Base-by-base conservation (phyloP, 2,888 invertebrate species). In the Muschampia plurimacula region DNA sequence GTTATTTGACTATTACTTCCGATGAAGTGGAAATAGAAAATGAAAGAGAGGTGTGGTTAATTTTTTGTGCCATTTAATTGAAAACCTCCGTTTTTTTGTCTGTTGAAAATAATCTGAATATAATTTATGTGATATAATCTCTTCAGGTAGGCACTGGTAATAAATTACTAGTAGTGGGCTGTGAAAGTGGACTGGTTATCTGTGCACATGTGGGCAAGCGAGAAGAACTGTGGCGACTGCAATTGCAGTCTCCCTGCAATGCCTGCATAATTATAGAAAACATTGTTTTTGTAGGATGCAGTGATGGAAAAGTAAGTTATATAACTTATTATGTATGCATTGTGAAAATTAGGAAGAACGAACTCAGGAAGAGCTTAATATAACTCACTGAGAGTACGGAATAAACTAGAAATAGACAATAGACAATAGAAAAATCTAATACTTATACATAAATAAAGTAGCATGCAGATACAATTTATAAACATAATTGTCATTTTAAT, bases 91-190 rank as follows among this genome's bases (percentile, higher is more conserved):
- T 62, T 9, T 10, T n/a, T 67, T 74, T 68, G 22, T 59, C 36
- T 89, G 32, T 32, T 32, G 3, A 32, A 32, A 3, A 2, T 32
- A 32, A 32, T 32, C 32, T 32, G 32, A 32, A 32, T 32, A 32
- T 32, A 32, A 32, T 32, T 32, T 32, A 2, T 32, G 32, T 32
- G 32, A 3, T 32, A 32, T 32, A 32, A 32, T 32, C 32, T 32
- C 32, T 32, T 74, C 94, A 96, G 94, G 84, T 96, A 67, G 95
- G 93, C 32, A 96, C 96, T 13, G 90, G 90, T 69, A 95, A 96
- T 75, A 96, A 96, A 83, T 76, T 96, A 52, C 78, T 96, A 63
- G 82, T 96, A 2, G 84, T 95, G 32, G 96, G 96, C 0, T 95
- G 95, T 87, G 96, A 96, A 86, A 95, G 93, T 85, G 96, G 96